A percentile compares a stretch with the other conserved stretches of the same genome.
Evolutionary conservation across 2,113 vertebrate genomes (phyloP).

Genomic region (Otis tarda): DNA sequence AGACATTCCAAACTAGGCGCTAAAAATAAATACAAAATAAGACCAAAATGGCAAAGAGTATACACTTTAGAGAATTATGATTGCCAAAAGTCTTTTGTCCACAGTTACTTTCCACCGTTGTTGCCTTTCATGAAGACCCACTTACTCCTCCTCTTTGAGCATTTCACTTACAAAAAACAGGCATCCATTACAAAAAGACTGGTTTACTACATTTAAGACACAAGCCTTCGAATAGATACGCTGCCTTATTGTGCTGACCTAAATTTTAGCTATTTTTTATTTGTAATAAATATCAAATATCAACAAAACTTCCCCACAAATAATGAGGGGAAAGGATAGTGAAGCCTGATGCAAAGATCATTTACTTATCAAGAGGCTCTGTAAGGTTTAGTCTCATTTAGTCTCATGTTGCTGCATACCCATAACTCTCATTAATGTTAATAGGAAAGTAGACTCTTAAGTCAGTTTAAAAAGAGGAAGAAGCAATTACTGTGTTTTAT

Average conservation of each 20-base stretch:
- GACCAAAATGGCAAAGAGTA: background rate
- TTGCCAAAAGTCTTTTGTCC: background rate
- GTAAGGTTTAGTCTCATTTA: conserved; percentile 5
- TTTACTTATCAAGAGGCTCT: conserved; percentile 50
- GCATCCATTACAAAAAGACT: background rate
- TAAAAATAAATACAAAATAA: background rate
- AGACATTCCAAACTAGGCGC: background rate
- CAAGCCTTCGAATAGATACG: background rate
- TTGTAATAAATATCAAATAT: background rate
- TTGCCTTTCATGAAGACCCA: background rate
- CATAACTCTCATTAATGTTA: conserved; percentile 69
- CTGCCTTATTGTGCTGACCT: background rate
- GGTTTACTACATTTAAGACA: background rate
- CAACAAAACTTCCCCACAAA: conserved; percentile 16
- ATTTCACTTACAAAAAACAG: background rate
- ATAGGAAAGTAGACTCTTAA: conserved; percentile 57
- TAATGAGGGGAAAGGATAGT: background rate
- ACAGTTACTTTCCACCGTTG: background rate
- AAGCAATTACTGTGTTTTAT: conserved; percentile 53
- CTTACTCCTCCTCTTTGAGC: background rate
- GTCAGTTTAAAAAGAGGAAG: conserved; percentile 44
- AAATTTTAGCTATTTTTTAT: background rate
- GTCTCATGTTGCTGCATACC: conserved; percentile 5
- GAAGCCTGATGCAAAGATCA: conserved; percentile 5
- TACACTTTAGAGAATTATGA: background rate